Base-by-base conservation (phyloP, 2,797 vertebrate species). In the Propithecus deckenii region DNA sequence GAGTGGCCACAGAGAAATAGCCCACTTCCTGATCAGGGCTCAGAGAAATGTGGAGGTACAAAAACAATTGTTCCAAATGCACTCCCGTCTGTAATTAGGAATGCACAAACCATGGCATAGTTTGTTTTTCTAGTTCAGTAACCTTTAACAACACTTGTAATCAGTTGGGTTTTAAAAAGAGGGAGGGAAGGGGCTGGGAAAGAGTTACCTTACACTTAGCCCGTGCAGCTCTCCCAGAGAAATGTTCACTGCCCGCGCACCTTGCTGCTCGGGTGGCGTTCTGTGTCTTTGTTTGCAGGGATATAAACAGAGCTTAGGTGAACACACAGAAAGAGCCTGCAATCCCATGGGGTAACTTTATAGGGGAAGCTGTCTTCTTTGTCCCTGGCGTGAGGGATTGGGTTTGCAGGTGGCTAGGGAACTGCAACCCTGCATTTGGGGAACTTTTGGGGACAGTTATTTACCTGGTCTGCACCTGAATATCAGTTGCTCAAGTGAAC, bases 81-180 rank as follows among this genome's bases (percentile, higher is more conserved):
- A 23, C 85, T 93, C 46, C 43, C 4, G 3, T 59, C 79, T 96
- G 61, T 88, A 96, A 95, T 95, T 76, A 87, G 76, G 86, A 96
- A 91, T 30, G 76, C 74, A 25, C 30, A 55, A 43, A 59, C 72
- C 41, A 0, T 30, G 23, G 63, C 46, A 18, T 1, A 30, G 48
- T 48, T 97, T 86, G 50, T 38, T 81, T 89, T 86, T 97, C 95
- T 84, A 83, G 50, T 17, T 4, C n/a, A 63, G 10, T 86, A 20
- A 94, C 92, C 96, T 96, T 96, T 92, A 71, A 90, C 83, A 96
- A 88, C 89, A 50, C 52, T 94, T 97, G 78, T 80, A 88, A 97
- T 94, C 63, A 0, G 8, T 28, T n/a, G 9, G 86, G 76, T 3
- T 96, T 95, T 80, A 67, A 88, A 76, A 93, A 92, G 95, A 52